Evolutionary conservation across 2,113 vertebrate species (phyloP), one percentile per base, ranked within the genome.

Genomic region (Formicarius rufipectus): DNA sequence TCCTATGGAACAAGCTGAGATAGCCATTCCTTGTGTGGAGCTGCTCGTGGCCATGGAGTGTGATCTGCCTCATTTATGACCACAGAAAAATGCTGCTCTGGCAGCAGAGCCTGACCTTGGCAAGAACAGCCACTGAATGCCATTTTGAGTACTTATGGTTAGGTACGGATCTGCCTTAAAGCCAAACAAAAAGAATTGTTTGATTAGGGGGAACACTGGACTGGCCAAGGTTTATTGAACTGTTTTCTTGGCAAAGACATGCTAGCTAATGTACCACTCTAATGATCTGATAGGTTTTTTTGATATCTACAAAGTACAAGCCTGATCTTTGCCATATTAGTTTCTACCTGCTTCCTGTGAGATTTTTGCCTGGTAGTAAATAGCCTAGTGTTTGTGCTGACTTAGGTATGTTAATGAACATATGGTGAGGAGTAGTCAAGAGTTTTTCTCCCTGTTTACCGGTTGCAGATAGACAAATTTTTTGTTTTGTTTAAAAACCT

Each of bases 31-130:
- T 84, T 78, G 21, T 16, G 11, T 44, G 45, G 80, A 81, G 30
- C 22, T 60, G 16, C 50, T 60, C 4, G 3, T 62, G 68, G 24
- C 40, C 0, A 0, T 56, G 62, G 39, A 60, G 42, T 2, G 1
- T 24, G 56, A 91, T 30, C 35, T 73, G 71, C 33, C 50, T 31
- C 22, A 79, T 69, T 53, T 49, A 37, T 13, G 13, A 28, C 24
- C 15, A 23, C 45, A 76, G 93, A 20, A 53, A 81, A 40, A 44
- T 4, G 30, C 12, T 84, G 20, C 37, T 53, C 31, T 75, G 53
- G 39, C 39, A 87, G 50, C 39, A 85, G 86, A 78, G 23, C 37
- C 55, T 74, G 49, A 28, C 44, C 42, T 6, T 33, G 23, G 37
- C 0, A 4, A 69, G 42, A 84, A 9, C 37, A 40, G 47, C 45